These are phyloP conservation scores for Matsumurasca onukii DNA, from an alignment of 1,140 invertebrate genomes.

Conservation along the genomic window DNA sequence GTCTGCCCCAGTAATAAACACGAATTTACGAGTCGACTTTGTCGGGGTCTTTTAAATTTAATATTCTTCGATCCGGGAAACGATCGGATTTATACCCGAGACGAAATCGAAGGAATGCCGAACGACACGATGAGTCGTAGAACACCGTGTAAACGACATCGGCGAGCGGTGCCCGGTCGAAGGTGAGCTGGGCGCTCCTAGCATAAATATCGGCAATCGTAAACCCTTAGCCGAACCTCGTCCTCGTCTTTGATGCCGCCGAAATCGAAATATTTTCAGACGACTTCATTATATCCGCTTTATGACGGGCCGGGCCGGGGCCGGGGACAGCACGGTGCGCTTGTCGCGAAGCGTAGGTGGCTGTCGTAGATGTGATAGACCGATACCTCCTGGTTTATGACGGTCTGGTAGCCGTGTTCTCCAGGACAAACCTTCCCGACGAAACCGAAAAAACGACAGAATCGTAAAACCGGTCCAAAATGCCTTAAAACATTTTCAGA, in stretches of 20 bases:
- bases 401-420: neutral
- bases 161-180: neutral
- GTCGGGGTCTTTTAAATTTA: no score
- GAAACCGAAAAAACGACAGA: conserved; percentile 15
- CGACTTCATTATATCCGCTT: conserved; percentile 14
- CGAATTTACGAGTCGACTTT: no score
- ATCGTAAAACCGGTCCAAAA: conserved; percentile 17
- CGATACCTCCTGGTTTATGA: conserved; percentile 4
- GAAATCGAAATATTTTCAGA: conserved; percentile 7
- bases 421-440: neutral
- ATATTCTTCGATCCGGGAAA: neutral
- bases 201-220: conserved; percentile 20
- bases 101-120: conserved; percentile 7
- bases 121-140: neutral
- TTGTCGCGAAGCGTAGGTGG: conserved; percentile 14
- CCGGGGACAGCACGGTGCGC: neutral
- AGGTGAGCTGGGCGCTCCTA: neutral
- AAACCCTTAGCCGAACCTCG: neutral
- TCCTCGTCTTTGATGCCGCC: conserved; percentile 1
- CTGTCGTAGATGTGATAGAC: neutral
- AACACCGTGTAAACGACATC: neutral
- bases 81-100: conserved; percentile 4
- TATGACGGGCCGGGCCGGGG: neutral
- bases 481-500: no score
- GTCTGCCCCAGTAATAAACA: no score